Conservation (phyloP, 2,113 vertebrate genomes). For the Strix uralensis region DNA sequence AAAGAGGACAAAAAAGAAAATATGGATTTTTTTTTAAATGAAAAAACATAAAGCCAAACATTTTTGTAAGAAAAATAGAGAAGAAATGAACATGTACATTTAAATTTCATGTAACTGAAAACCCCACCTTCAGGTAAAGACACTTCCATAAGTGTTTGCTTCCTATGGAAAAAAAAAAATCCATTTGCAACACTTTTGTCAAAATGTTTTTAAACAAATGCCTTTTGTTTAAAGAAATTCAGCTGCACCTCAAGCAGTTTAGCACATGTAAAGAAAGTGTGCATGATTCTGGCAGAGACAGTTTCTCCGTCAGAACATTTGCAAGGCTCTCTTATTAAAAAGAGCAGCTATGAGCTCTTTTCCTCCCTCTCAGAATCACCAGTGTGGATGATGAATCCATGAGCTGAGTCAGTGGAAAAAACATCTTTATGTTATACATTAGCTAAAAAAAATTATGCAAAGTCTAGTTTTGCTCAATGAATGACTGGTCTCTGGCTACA, state of each 20-base stretch:
- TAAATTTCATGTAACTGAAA: neutral
- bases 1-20: neutral
- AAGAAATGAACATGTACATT: rapidly evolving
- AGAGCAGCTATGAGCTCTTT: neutral
- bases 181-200: neutral
- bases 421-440: rapidly evolving
- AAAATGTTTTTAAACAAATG: conserved; percentile 46
- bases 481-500: neutral
- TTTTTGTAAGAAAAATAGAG: neutral
- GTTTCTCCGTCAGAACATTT: neutral
- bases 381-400: neutral
- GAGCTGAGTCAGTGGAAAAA: neutral
- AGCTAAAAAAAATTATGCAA: neutral
- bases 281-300: neutral
- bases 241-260: conserved; percentile 21
- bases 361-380: neutral
- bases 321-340: neutral
- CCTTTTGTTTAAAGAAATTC: conserved; percentile 50
- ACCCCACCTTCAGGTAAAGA: neutral
- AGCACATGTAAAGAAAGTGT: neutral
- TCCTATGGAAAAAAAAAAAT: neutral
- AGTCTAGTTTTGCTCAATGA: neutral
- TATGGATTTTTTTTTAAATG: rapidly evolving
- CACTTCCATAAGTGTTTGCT: neutral
- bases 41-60: neutral